Evolutionary conservation across 2,888 invertebrate genomes (phyloP).

Genomic region (Coleophora deauratella): DNA sequence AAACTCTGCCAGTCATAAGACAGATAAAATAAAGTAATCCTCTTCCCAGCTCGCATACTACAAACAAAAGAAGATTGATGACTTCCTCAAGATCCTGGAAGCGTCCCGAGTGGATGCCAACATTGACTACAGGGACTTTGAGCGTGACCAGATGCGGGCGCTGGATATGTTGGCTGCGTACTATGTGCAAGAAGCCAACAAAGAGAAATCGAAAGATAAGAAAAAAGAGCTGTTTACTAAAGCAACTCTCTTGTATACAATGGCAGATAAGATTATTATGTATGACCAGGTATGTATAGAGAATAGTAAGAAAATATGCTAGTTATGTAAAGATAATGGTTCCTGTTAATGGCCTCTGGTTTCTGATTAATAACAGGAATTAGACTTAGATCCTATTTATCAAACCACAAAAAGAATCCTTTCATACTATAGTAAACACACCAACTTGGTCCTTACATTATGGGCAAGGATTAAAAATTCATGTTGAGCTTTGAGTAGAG

Average conservation of each 20-base stretch:
- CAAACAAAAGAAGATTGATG: slow-evolving; percentile 92
- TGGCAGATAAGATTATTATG: slow-evolving; percentile 99
- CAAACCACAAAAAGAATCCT: too few relatives aligned
- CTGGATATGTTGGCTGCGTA: slow-evolving; percentile 98
- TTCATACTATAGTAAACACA: too few relatives aligned
- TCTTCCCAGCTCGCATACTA: slow-evolving; percentile 98
- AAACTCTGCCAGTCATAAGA: too few relatives aligned
- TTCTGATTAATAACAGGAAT: too few relatives aligned
- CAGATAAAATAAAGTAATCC: too few relatives aligned
- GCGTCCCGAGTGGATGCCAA: slow-evolving; percentile 89
- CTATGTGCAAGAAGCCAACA: slow-evolving; percentile 97
- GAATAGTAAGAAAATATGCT: too few relatives aligned
- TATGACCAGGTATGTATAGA: slow-evolving; percentile 91
- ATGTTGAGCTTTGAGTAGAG: too few relatives aligned
- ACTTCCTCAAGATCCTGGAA: slow-evolving; percentile 96
- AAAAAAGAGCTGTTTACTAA: slow-evolving; percentile 96
- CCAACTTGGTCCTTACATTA: too few relatives aligned
- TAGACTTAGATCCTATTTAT: too few relatives aligned
- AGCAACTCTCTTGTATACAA: slow-evolving; percentile 97
- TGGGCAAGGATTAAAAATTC: too few relatives aligned
- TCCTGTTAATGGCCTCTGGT: too few relatives aligned
- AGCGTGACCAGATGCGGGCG: slow-evolving; percentile 98
- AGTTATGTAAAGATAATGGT: too few relatives aligned
- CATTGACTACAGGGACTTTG: slow-evolving; percentile 90
- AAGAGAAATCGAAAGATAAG: slow-evolving; percentile 95